These are phyloP conservation scores for Pipa parva DNA, from an alignment of 2,113 vertebrate genomes.

Conservation along the genomic window DNA sequence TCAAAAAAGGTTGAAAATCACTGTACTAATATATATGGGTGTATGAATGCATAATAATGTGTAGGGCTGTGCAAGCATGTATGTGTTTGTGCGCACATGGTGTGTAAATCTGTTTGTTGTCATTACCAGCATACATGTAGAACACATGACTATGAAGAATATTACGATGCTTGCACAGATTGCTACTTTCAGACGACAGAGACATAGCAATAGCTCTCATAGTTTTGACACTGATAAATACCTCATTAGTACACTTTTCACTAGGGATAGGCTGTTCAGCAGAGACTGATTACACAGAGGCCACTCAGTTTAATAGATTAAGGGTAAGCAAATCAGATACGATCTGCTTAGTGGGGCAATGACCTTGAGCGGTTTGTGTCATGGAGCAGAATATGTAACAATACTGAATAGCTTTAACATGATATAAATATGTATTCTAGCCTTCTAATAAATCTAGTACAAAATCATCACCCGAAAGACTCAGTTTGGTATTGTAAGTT, in stretches of 20 bases:
- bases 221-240: conserved; percentile 36
- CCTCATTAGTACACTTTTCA: conserved; percentile 36
- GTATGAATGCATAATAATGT: too few relatives aligned
- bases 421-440: too few relatives aligned
- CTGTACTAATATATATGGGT: too few relatives aligned
- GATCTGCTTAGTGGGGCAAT: conserved; percentile 25
- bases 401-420: neutral
- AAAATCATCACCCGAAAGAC: too few relatives aligned
- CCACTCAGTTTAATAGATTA: conserved; percentile 34
- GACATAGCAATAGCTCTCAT: conserved; percentile 14
- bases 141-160: neutral
- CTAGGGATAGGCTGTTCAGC: conserved; percentile 18
- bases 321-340: conserved; percentile 27
- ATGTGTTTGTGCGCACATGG: too few relatives aligned
- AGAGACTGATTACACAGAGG: conserved; percentile 32
- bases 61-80: too few relatives aligned
- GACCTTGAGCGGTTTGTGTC: conserved; percentile 33
- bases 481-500: too few relatives aligned
- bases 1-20: too few relatives aligned
- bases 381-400: neutral
- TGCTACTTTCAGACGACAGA: conserved; percentile 19
- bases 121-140: too few relatives aligned
- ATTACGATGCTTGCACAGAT: conserved; percentile 12
- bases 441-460: too few relatives aligned
- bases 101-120: too few relatives aligned